Evolutionary conservation across 37 sponge, comb jelly and placozoan species (phyloP).

Genomic region (Aplysina aerophoba): DNA sequence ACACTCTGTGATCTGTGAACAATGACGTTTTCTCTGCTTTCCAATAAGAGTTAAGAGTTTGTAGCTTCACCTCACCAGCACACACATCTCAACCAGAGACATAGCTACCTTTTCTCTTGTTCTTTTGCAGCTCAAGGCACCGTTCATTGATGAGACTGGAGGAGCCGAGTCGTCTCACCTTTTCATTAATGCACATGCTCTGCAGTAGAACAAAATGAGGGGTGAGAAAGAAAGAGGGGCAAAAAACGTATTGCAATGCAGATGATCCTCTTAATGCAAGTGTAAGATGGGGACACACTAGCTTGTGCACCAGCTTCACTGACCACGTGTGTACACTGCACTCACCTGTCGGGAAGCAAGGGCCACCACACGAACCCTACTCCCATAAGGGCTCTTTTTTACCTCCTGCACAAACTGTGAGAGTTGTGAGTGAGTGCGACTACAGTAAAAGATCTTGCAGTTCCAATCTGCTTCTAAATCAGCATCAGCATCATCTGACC

Average conservation of each 20-base stretch:
- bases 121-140: slow-evolving; percentile 89
- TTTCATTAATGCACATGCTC: slow-evolving; percentile 91
- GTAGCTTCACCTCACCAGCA: background rate
- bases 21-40: no score
- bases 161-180: slow-evolving; percentile 73
- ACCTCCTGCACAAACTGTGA: slow-evolving; percentile 98
- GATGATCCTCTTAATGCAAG: background rate
- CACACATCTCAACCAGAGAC: background rate
- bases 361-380: slow-evolving; percentile 60
- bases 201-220: background rate
- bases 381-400: slow-evolving; percentile 80
- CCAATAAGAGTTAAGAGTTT: no score
- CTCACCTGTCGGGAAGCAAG: slow-evolving; percentile 92
- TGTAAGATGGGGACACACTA: no score
- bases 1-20: no score
- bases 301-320: no score
- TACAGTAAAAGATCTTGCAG: slow-evolving; percentile 95
- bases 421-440: slow-evolving; percentile 97
- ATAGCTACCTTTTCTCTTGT: slow-evolving; percentile 68
- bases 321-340: background rate
- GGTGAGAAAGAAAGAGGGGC: no score
- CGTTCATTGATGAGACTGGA: slow-evolving; percentile 90
- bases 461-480: slow-evolving; percentile 68
- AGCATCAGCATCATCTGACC: slow-evolving; percentile 31
- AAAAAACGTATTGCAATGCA: background rate